Conservation (phyloP, 2,888 invertebrate species). For the Macroteleia sp. region DNA sequence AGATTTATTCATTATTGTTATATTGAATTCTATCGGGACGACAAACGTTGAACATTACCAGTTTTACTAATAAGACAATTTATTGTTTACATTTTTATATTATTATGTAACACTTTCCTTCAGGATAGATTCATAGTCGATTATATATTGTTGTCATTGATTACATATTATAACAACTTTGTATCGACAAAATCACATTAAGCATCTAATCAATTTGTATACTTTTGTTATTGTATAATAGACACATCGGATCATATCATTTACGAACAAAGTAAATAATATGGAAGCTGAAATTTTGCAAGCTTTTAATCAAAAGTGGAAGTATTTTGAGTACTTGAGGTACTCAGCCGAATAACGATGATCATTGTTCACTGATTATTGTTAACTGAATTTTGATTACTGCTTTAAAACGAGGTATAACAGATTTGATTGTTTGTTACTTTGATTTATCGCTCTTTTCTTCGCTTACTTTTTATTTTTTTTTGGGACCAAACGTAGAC, state of each 20-base stretch:
- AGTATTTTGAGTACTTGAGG: neutral
- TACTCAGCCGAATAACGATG: too few relatives aligned
- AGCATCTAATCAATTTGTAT: neutral
- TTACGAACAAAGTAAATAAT: constrained; percentile 6
- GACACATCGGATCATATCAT: constrained; percentile 37
- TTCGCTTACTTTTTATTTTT: too few relatives aligned
- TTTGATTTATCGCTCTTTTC: too few relatives aligned
- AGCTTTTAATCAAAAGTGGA: constrained; percentile 9
- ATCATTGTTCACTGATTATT: too few relatives aligned
- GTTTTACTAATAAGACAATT: constrained; percentile 53
- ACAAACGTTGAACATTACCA: constrained; percentile 50
- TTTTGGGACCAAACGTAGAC: too few relatives aligned
- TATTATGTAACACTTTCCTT: constrained; percentile 15
- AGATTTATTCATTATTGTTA: constrained; percentile 56
- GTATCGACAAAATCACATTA: neutral
- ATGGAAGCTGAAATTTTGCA: constrained; percentile 7
- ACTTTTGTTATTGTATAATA: too few relatives aligned
- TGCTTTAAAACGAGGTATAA: too few relatives aligned
- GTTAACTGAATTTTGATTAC: too few relatives aligned
- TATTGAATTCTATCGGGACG: constrained; percentile 43
- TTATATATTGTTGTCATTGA: constrained; percentile 12
- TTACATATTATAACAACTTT: constrained; percentile 1
- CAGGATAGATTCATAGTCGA: constrained; percentile 4
- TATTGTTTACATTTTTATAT: constrained; percentile 55
- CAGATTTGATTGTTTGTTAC: too few relatives aligned